Evolutionary conservation across 2,113 vertebrate species (phyloP).

Genomic region (Sinocyclocheilus anshuiensis): DNA sequence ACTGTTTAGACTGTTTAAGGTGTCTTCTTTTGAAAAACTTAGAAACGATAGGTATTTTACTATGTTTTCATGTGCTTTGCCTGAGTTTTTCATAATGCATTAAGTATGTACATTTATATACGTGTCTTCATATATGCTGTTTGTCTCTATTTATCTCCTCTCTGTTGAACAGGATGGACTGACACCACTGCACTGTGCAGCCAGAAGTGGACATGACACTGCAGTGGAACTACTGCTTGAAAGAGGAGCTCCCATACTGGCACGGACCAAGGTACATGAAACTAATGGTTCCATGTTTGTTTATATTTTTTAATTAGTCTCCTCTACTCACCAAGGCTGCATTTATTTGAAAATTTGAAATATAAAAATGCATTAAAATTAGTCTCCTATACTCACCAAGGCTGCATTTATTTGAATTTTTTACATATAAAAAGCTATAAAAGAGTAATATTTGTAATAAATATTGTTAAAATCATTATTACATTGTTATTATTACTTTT

Average conservation of each 20-base stretch:
- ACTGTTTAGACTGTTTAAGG: background rate
- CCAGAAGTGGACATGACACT: slow-evolving; percentile 91
- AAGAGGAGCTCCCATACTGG: slow-evolving; percentile 89
- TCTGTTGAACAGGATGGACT: slow-evolving; percentile 85
- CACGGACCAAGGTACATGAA: slow-evolving; percentile 88
- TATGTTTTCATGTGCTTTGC: background rate
- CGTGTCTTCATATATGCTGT: slow-evolving; percentile 7
- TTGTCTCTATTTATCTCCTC: background rate
- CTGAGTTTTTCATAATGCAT: background rate
- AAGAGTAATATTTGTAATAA: background rate
- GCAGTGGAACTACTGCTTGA: slow-evolving; percentile 93
- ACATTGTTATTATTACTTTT: no score
- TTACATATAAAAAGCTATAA: background rate
- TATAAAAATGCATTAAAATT: background rate
- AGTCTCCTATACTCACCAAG: no score
- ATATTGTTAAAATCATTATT: background rate
- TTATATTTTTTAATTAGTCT: background rate
- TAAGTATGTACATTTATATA: background rate
- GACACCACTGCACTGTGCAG: slow-evolving; percentile 95
- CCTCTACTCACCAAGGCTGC: no score
- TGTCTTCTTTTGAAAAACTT: background rate
- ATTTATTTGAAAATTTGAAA: no score
- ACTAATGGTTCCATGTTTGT: background rate
- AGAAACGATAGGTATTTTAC: background rate
- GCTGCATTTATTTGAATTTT: no score